These are phyloP conservation scores for Drosophila anomalata DNA, from an alignment of 2,888 invertebrate genomes.

Conservation along the genomic window DNA sequence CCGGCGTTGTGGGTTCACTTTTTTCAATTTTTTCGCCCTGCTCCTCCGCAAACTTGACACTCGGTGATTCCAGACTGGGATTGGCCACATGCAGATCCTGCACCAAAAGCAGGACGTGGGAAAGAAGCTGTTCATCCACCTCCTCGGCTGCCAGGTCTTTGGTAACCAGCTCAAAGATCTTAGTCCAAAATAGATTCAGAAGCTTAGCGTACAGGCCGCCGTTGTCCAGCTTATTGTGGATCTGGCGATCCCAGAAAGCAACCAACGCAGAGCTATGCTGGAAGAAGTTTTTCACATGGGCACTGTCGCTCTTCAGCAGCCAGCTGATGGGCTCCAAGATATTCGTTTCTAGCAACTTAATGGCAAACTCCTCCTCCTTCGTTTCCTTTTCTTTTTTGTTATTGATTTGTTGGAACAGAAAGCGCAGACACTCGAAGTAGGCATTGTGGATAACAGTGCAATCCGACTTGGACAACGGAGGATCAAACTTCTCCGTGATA, in stretches of 20 bases:
- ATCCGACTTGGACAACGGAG: slow-evolving; percentile 86
- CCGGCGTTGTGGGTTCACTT: slow-evolving; percentile 34
- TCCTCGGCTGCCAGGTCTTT: slow-evolving; percentile 60
- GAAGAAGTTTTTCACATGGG: slow-evolving; percentile 84
- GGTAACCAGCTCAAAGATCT: slow-evolving; percentile 68
- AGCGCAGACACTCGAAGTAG: slow-evolving; percentile 90
- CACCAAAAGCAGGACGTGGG: slow-evolving; percentile 84
- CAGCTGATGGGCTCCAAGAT: slow-evolving; percentile 84
- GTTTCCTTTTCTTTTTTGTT: slow-evolving; percentile 68
- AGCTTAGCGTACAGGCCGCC: slow-evolving; percentile 71
- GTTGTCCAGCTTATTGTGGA: slow-evolving; percentile 54
- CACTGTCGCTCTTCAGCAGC: slow-evolving; percentile 83
- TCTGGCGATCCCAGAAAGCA: slow-evolving; percentile 85
- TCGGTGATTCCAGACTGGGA: slow-evolving; percentile 84
- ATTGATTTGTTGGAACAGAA: slow-evolving; percentile 85
- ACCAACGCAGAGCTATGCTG: slow-evolving; percentile 85
- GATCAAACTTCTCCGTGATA: slow-evolving; percentile 86
- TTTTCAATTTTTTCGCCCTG: slow-evolving; percentile 60
- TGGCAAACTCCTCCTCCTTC: slow-evolving; percentile 50
- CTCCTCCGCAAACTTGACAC: slow-evolving; percentile 85
- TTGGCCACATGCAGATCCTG: slow-evolving; percentile 74
- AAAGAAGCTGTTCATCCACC: slow-evolving; percentile 68
- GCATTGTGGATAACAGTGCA: slow-evolving; percentile 87
- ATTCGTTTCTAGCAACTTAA: slow-evolving; percentile 69
- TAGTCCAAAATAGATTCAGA: slow-evolving; percentile 79